Conservation (phyloP, 30 jellyfish, hydroid and myxozoan genomes). For the Clytia hemisphaerica region DNA sequence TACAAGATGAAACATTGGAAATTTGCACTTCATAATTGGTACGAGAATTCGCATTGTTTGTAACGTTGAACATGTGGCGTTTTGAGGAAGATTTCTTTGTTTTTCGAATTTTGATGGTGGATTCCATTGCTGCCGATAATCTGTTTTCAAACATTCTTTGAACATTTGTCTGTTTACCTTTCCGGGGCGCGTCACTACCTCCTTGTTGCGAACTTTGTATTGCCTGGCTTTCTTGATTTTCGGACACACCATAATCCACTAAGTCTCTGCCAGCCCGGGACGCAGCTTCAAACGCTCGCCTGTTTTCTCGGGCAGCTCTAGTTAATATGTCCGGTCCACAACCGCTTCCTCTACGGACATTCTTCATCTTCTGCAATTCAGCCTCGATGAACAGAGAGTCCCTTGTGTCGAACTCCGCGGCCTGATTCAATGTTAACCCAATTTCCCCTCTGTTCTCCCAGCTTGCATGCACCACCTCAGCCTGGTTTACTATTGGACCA, state of each 20-base stretch:
- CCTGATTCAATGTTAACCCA: neutral
- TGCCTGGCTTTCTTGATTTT: too few species aligned
- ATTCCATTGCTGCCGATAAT: too few species aligned
- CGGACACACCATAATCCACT: slow-evolving; percentile 2
- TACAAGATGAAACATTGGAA: too few species aligned
- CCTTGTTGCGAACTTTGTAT: too few species aligned
- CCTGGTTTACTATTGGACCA: neutral
- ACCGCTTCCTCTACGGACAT: neutral
- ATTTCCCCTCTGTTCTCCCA: neutral
- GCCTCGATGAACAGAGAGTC: neutral
- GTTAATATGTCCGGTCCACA: neutral
- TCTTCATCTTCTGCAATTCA: neutral
- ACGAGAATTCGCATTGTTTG: too few species aligned
- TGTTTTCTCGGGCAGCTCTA: neutral
- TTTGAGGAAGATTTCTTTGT: too few species aligned
- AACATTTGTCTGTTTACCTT: too few species aligned
- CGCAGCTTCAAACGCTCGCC: neutral
- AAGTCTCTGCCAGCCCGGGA: neutral
- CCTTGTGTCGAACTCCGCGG: neutral
- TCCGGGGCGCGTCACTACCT: too few species aligned
- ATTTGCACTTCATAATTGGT: too few species aligned
- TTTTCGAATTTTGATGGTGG: too few species aligned
- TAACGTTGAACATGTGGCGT: too few species aligned
- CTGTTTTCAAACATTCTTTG: too few species aligned
- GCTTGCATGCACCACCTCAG: slow-evolving; percentile 3